A percentile compares a stretch with the other conserved stretches of the same genome.
Conservation (phyloP, 2,888 invertebrate genomes). For the Oxytorus armatus region DNA sequence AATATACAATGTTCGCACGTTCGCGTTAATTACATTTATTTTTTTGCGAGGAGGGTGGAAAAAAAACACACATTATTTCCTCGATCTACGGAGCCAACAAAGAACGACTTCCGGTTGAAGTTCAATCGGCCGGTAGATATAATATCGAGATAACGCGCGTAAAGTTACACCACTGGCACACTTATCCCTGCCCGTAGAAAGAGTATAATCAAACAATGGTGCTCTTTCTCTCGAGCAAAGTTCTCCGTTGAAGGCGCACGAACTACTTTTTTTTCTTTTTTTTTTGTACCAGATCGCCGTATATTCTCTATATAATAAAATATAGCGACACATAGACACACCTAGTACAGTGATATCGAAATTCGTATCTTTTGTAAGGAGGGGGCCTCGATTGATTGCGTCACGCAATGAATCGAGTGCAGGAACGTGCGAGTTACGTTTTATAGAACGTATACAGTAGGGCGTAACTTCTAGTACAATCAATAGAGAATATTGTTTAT, state of each 20-base stretch:
- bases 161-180: slow-evolving; percentile 52
- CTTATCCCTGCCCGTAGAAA: slow-evolving; percentile 37
- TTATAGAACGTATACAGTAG: slow-evolving; percentile 25
- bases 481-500: no score
- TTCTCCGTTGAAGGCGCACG: slow-evolving; percentile 12
- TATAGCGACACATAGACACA: neutral
- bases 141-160: slow-evolving; percentile 46
- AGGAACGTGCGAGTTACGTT: slow-evolving; percentile 43
- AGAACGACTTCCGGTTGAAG: slow-evolving; percentile 56
- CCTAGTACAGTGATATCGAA: slow-evolving; percentile 30
- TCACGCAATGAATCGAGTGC: slow-evolving; percentile 47
- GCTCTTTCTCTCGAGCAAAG: slow-evolving; percentile 12
- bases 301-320: neutral
- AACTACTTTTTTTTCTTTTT: neutral
- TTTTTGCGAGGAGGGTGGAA: neutral
- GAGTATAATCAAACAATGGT: slow-evolving; percentile 30
- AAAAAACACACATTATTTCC: slow-evolving; percentile 20
- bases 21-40: neutral
- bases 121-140: slow-evolving; percentile 43
- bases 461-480: neutral
- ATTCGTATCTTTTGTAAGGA: slow-evolving; percentile 41
- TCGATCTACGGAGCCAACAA: neutral
- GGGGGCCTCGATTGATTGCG: slow-evolving; percentile 29
- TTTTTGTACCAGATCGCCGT: slow-evolving; percentile 7
- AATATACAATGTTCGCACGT: neutral